A percentile compares a stretch with the other conserved stretches of the same genome.
phyloP scores from a whole-genome alignment of 1,140 invertebrate species.

The Panonychus citri region DNA sequence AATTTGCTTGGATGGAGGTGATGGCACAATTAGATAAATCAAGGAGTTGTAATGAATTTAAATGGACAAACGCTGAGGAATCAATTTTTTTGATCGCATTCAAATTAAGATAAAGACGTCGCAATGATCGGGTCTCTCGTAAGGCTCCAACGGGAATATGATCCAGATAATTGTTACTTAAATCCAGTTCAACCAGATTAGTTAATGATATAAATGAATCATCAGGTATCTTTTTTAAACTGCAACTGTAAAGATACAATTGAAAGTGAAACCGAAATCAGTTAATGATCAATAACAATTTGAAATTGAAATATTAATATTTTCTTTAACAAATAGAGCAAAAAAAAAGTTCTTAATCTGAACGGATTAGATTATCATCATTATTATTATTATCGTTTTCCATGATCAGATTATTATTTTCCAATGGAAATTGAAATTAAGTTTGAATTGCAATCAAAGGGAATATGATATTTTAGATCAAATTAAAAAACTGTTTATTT shows the following conservation, averaged over 20 bases:
- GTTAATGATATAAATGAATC: background rate
- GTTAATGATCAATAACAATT: no score
- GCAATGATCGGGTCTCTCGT: constrained; percentile 38
- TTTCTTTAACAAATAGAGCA: no score
- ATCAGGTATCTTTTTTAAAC: background rate
- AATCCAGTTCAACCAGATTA: constrained; percentile 39
- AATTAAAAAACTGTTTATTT: no score
- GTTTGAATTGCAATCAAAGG: no score
- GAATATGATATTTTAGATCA: no score
- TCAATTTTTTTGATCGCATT: constrained; percentile 43
- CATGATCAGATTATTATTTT: no score
- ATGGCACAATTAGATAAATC: constrained; percentile 48
- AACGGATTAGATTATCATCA: no score
- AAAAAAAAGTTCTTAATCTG: no score
- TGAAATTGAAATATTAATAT: no score
- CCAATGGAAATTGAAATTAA: no score
- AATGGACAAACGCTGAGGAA: constrained; percentile 38
- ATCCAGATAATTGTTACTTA: constrained; percentile 44
- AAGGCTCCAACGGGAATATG: constrained; percentile 42
- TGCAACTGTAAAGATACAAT: background rate
- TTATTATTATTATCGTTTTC: no score
- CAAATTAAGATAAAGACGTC: constrained; percentile 41
- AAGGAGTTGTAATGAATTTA: constrained; percentile 31
- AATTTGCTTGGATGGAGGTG: constrained; percentile 38
- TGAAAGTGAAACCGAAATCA: no score